A percentile compares a stretch with the other conserved stretches of the same genome.
phyloP scores from a whole-genome alignment of 2,113 vertebrate genomes.

The Circaetus gallicus region DNA sequence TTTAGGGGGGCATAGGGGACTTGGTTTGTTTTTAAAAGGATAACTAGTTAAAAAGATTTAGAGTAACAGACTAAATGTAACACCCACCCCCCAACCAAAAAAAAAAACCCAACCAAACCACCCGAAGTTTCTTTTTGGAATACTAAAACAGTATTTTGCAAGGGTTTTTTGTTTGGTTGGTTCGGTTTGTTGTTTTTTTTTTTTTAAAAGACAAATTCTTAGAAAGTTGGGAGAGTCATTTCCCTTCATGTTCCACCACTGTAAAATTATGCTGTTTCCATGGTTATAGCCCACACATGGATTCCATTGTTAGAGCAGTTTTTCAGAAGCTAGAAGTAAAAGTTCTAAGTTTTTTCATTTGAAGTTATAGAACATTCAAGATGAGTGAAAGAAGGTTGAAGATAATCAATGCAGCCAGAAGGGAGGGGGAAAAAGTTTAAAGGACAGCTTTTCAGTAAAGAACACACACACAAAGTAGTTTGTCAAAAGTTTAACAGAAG shows the following conservation, averaged over 20 bases:
- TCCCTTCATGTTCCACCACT: not conserved
- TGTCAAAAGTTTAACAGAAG: not conserved
- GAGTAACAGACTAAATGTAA: not conserved
- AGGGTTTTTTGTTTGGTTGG: not conserved
- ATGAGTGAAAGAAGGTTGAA: not conserved
- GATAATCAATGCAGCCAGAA: not conserved
- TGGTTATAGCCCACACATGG: constrained; percentile 35
- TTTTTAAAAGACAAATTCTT: not conserved
- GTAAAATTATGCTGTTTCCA: constrained; percentile 16
- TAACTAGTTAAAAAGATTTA: not conserved
- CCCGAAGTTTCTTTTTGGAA: not conserved
- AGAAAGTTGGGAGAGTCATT: constrained; percentile 2
- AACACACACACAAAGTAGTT: not conserved
- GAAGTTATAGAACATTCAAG: not conserved
- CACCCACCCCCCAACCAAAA: no score
- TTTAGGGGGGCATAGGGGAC: no score
- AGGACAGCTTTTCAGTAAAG: not conserved
- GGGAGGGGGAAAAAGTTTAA: not conserved
- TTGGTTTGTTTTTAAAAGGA: accelerated
- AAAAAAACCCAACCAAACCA: accelerated
- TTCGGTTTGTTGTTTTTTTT: not conserved
- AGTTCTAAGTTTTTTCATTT: not conserved
- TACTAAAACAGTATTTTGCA: not conserved
- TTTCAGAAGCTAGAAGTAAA: not conserved
- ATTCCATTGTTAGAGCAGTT: constrained; percentile 4